Evolutionary conservation across 2,888 invertebrate species (phyloP).

Genomic region (Conus canariensis): DNA sequence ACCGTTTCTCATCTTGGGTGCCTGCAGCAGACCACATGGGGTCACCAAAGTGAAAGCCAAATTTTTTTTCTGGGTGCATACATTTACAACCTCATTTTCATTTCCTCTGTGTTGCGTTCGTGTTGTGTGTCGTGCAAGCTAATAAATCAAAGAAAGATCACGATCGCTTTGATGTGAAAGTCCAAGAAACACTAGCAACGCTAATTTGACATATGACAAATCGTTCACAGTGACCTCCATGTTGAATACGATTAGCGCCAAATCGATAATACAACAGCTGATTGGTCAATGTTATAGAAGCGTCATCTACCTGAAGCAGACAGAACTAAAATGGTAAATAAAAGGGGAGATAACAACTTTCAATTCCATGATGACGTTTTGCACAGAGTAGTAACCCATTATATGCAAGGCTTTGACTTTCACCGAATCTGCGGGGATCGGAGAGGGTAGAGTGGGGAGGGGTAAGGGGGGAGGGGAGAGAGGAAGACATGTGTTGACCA

Average conservation of each 20-base stretch:
- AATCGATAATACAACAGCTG: constrained; percentile 58
- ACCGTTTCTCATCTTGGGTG: constrained; percentile 44
- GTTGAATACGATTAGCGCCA: constrained; percentile 62
- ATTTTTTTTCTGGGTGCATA: constrained; percentile 37
- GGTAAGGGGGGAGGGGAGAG: not conserved
- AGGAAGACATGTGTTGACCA: too few species aligned
- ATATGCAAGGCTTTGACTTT: not conserved
- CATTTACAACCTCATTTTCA: constrained; percentile 33
- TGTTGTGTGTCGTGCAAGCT: constrained; percentile 28
- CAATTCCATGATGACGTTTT: not conserved
- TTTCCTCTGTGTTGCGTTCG: constrained; percentile 21
- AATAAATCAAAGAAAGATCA: constrained; percentile 7
- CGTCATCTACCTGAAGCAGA: constrained; percentile 48
- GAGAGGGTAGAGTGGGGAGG: not conserved
- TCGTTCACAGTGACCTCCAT: constrained; percentile 54
- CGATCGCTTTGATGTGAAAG: constrained; percentile 27
- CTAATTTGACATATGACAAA: constrained; percentile 52
- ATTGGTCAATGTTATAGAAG: constrained; percentile 53
- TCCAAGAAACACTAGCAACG: constrained; percentile 50
- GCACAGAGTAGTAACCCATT: not conserved
- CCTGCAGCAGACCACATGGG: constrained; percentile 42
- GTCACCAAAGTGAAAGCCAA: constrained; percentile 39
- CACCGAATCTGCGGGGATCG: not conserved
- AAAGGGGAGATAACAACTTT: constrained; percentile 37
- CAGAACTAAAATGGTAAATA: constrained; percentile 52